Evolutionary conservation across 2,113 vertebrate species (phyloP), one percentile per base, ranked within the genome.

Genomic region (Cryptomyrus ogoouensis): DNA sequence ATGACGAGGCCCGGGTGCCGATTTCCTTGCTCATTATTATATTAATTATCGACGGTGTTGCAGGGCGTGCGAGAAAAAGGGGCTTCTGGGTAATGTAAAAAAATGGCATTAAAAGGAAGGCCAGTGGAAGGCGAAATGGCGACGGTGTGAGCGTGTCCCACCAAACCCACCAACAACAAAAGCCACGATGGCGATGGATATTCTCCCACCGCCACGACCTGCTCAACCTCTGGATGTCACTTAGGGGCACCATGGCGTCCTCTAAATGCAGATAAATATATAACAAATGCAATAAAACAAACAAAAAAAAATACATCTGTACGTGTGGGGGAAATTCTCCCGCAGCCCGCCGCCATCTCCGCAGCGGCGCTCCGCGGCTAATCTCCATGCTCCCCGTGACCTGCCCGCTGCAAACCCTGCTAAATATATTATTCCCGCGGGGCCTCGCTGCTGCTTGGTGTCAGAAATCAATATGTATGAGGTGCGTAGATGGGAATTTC

Each of bases 401-500:
- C 98, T 97, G 96, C 97, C 97, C 96, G 94, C 97, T 97, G 97
- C 97, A 97, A 98, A 97, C 98, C 97, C 97, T 98, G 98, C 98
- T 99, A 99, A 99, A 99, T 99, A 99, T 99, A 99, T 99, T 98
- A 99, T 99, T 99, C 98, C 98, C 97, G 96, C 95, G 97, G 97
- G 98, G 97, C 97, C 98, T 98, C 98, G 97, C 97, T 98, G 98
- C 98, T 98, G 98, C 98, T 98, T 98, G 97, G 98, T 99, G 98
- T 98, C 98, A 99, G 97, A 98, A 99, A 99, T 99, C 98, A 99
- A 99, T 99, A 99, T 99, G 98, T 99, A 99, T 99, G 98, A 98
- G 98, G 97, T 97, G 97, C 97, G 97, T 98, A 98, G 98, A 98
- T 97, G 97, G 97, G 98, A 99, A 99, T 99, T 99, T 98, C 98